Evolutionary conservation across 2,113 vertebrate genomes (phyloP).

Genomic region (Ceuthmochares aereus): DNA sequence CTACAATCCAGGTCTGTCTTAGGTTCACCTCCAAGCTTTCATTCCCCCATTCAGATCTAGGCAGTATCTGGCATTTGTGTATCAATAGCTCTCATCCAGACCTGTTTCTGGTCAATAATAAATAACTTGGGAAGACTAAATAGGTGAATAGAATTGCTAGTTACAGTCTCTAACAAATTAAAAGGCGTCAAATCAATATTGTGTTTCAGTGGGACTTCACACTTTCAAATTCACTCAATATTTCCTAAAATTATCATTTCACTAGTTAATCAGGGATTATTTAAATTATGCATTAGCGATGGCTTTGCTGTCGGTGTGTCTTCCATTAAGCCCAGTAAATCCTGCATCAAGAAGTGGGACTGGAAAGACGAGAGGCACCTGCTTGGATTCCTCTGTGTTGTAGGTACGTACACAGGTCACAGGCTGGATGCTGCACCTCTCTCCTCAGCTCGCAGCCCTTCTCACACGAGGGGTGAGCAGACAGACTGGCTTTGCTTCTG

Average conservation of each 20-base stretch:
- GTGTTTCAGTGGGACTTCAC: constrained; percentile 8
- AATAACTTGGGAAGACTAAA: constrained; percentile 24
- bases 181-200: constrained; percentile 32
- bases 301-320: not conserved
- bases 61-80: not conserved
- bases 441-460: not conserved
- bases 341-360: not conserved
- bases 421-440: not conserved
- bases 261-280: constrained; percentile 54
- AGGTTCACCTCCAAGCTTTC: not conserved
- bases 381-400: not conserved
- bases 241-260: constrained; percentile 57
- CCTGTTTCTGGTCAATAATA: constrained; percentile 32
- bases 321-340: not conserved
- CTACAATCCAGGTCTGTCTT: not conserved
- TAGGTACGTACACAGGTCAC: not conserved
- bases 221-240: constrained; percentile 30
- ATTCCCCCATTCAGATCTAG: not conserved
- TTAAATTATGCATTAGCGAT: constrained; percentile 24
- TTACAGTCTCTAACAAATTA: constrained; percentile 31
- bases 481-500: not conserved
- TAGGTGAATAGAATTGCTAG: not conserved
- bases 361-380: not conserved
- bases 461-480: not conserved
- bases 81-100: not conserved